phyloP scores from a whole-genome alignment of 2,113 vertebrate genomes.

The Gracilinanus agilis region DNA sequence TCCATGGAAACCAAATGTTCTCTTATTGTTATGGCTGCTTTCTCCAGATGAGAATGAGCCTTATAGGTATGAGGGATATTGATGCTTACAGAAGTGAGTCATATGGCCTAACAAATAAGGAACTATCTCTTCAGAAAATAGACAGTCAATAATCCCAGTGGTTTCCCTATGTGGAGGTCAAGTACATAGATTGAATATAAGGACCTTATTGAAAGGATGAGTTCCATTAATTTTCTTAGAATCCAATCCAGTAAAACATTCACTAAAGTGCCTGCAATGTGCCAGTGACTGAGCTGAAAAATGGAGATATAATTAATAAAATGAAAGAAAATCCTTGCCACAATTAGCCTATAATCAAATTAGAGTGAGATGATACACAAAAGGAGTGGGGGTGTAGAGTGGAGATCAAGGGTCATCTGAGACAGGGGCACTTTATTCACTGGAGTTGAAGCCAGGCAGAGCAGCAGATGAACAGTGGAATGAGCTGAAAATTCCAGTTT shows the following conservation, averaged over 20 bases:
- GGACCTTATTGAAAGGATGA: neutral
- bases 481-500: neutral
- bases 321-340: neutral
- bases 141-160: neutral
- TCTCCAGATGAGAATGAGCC: neutral
- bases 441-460: neutral
- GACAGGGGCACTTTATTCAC: neutral
- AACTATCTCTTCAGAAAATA: neutral
- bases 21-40: slow-evolving; percentile 35
- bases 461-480: neutral
- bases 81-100: neutral
- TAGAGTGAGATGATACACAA: neutral
- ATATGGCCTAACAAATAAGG: neutral
- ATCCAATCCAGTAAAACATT: neutral
- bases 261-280: neutral
- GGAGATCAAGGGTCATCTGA: neutral
- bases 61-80: slow-evolving; percentile 28
- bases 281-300: neutral
- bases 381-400: neutral
- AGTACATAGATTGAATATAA: neutral
- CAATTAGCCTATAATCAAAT: neutral
- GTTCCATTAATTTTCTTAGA: neutral
- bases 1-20: slow-evolving; percentile 35
- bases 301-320: neutral
- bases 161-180: neutral